Conservation (phyloP, 92 coral and sea anemone genomes). For the Zoanthus gigantus region DNA sequence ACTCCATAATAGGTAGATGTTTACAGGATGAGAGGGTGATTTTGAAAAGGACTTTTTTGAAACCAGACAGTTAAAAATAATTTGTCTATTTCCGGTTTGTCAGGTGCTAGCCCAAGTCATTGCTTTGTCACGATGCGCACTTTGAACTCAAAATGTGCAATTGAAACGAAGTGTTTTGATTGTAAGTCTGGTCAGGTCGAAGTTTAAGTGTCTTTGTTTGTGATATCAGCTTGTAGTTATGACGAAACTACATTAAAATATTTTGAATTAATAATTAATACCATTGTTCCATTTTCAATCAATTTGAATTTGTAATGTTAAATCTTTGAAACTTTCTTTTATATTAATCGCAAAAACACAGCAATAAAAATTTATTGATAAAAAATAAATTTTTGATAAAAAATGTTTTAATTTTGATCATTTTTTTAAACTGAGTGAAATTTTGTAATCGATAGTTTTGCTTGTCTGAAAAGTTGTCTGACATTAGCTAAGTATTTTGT, state of each 20-base stretch:
- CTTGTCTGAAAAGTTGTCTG: too few relatives aligned
- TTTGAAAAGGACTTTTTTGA: constrained; percentile 3
- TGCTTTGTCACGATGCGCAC: neutral
- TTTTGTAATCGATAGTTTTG: too few relatives aligned
- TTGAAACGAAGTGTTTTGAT: neutral
- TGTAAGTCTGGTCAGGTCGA: constrained; percentile 1
- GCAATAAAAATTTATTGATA: too few relatives aligned
- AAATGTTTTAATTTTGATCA: too few relatives aligned
- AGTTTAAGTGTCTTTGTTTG: neutral
- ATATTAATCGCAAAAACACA: too few relatives aligned
- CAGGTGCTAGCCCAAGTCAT: neutral
- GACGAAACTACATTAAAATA: neutral
- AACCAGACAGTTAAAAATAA: neutral
- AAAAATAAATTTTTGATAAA: too few relatives aligned
- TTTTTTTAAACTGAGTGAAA: too few relatives aligned
- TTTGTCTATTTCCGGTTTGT: constrained; percentile 30
- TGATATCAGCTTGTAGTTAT: neutral
- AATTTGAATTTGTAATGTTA: too few relatives aligned
- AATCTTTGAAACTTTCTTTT: too few relatives aligned
- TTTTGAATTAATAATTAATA: neutral
- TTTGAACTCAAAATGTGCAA: constrained; percentile 18
- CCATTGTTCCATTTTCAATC: neutral
- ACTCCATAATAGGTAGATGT: neutral
- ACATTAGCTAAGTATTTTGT: too few relatives aligned
- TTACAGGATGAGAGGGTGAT: neutral